Base-by-base conservation (phyloP, 2,113 vertebrate genomes). In the Gymnobelideus leadbeateri region DNA sequence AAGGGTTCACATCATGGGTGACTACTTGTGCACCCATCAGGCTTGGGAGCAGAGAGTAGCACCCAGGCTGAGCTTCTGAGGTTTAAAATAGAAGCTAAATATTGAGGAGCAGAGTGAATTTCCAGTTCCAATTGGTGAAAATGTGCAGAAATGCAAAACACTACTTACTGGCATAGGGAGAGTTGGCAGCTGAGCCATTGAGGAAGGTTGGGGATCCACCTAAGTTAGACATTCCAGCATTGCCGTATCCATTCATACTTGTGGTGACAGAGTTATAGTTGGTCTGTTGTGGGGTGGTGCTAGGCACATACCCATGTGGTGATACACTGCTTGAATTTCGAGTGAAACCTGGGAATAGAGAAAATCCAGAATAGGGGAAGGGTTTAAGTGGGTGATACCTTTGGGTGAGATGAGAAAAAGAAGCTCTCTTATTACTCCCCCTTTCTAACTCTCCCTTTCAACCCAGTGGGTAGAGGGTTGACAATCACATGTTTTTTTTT, bases 321-420 rank as follows among this genome's bases (percentile, higher is more conserved):
- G 99, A 99, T 92, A 99, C 99, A 0, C 99, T 99, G 99, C 99
- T 99, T 93, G 99, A 99, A 98, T 99, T 99, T 97, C 99, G 99
- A 98, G 99, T 99, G 95, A 99, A 99, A 98, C 99, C 99, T 99
- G 98, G 98, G 90, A 43, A 93, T 23, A 51, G 91, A 96, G 53
- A 93, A 94, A 97, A 95, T 51, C 12, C 92, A 89, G 94, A 94
- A 96, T 94, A 96, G 97, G 98, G 95, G 93, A 97, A 23, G 96
- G 50, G 23, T 92, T 95, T 50, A 89, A 92, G 91, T 49, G 28
- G 93, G 12, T 47, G 89, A 97, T 0, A 46, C 47, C 94, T 52
- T 3, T 0, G 54, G 25, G 19, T 92, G 47, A 89, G 8, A 37
- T 6, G 2, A 95, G 97, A 54, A 61, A 93, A 51, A 95, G 93